These are phyloP conservation scores for Oscheius sp. DNA, from an alignment of 2,888 invertebrate species.

Conservation along the genomic window DNA sequence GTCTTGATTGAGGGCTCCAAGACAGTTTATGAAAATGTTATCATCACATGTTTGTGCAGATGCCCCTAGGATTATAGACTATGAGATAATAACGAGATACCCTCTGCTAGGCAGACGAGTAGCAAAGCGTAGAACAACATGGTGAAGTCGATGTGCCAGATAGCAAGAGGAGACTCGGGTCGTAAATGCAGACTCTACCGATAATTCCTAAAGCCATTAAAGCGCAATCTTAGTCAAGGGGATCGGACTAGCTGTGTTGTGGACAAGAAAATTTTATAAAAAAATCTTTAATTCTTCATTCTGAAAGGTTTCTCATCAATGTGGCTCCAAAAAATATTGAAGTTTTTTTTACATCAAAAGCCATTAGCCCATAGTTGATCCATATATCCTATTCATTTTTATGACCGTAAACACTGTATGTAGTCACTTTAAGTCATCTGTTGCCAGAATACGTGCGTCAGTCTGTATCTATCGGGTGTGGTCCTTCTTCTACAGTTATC, in stretches of 20 bases:
- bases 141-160: constrained; percentile 19
- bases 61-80: constrained; percentile 3
- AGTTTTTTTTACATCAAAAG: too few relatives aligned
- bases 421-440: too few relatives aligned
- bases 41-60: constrained; percentile 36
- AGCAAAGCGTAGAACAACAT: constrained; percentile 26
- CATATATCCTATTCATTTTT: too few relatives aligned
- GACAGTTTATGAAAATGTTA: constrained; percentile 37
- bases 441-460: too few relatives aligned
- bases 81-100: constrained; percentile 11
- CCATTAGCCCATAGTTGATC: too few relatives aligned
- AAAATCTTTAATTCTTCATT: too few relatives aligned
- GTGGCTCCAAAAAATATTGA: too few relatives aligned
- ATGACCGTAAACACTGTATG: too few relatives aligned
- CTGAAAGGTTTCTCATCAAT: too few relatives aligned
- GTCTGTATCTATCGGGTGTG: constrained; percentile 16
- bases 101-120: constrained; percentile 27
- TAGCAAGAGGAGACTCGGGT: constrained; percentile 22
- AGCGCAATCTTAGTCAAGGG: too few relatives aligned
- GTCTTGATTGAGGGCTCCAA: constrained; percentile 31
- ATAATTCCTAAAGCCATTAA: constrained; percentile 28
- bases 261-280: too few relatives aligned
- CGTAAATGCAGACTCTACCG: constrained; percentile 24
- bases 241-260: too few relatives aligned
- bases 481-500: constrained; percentile 6